phyloP scores from a whole-genome alignment of 2,888 invertebrate genomes.

The Sicus ferrugineus region DNA sequence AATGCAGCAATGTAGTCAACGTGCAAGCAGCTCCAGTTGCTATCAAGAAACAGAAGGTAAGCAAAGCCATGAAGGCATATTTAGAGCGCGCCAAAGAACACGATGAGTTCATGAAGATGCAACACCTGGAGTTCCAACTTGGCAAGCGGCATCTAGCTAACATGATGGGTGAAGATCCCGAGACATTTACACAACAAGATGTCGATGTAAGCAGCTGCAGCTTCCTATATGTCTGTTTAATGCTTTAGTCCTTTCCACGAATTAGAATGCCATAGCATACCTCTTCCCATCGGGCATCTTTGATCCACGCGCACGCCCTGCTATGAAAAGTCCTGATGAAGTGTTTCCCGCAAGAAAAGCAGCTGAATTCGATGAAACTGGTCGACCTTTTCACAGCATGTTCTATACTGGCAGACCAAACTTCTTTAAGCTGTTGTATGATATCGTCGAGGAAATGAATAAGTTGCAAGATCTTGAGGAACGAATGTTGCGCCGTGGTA shows the following conservation, averaged over 20 bases:
- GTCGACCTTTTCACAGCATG: conserved; percentile 87
- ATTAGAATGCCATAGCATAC: conserved; percentile 85
- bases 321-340: conserved; percentile 89
- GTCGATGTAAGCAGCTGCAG: neutral
- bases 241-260: neutral
- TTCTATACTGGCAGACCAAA: conserved; percentile 92
- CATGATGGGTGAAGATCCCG: conserved; percentile 97
- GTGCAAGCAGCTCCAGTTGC: conserved; percentile 55
- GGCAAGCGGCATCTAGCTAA: conserved; percentile 96
- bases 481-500: conserved; percentile 71
- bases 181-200: conserved; percentile 81
- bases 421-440: conserved; percentile 82
- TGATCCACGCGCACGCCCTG: conserved; percentile 83
- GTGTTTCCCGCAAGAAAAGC: conserved; percentile 84
- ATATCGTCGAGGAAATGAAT: conserved; percentile 75
- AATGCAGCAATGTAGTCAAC: conserved; percentile 55
- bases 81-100: conserved; percentile 82
- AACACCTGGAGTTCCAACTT: conserved; percentile 82
- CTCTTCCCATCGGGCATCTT: conserved; percentile 95
- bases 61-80: conserved; percentile 90
- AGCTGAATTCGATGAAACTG: conserved; percentile 89
- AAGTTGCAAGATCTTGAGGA: conserved; percentile 76
- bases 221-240: neutral
- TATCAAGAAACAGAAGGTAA: conserved; percentile 71
- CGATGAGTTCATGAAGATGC: conserved; percentile 82